Conservation (phyloP, 1,140 invertebrate genomes). For the Calosoma granatense region DNA sequence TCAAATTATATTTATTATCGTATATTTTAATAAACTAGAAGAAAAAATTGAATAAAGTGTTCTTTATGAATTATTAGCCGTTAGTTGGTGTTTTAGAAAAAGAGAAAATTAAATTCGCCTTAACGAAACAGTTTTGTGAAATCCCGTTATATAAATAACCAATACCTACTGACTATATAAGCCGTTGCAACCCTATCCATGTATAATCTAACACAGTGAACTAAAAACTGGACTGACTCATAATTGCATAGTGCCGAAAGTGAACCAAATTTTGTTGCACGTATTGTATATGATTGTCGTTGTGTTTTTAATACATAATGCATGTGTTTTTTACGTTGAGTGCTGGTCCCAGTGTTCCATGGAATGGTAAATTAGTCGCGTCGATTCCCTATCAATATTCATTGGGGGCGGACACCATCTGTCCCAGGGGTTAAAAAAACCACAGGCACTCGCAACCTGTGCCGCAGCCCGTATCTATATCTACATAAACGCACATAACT, state of each 20-base stretch:
- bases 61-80: too few relatives aligned
- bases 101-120: too few relatives aligned
- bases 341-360: slow-evolving; percentile 8
- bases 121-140: too few relatives aligned
- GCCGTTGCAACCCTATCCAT: too few relatives aligned
- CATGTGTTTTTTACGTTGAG: slow-evolving; percentile 20
- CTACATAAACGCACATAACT: not conserved
- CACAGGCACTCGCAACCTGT: not conserved
- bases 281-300: not conserved
- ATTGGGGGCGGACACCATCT: slow-evolving; percentile 27
- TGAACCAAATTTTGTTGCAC: not conserved
- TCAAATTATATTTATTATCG: too few relatives aligned
- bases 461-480: not conserved
- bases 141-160: too few relatives aligned
- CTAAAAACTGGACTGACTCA: too few relatives aligned
- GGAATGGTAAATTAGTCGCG: slow-evolving; percentile 20
- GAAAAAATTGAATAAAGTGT: too few relatives aligned
- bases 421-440: slow-evolving; percentile 15
- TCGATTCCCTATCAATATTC: slow-evolving; percentile 29
- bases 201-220: too few relatives aligned
- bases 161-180: too few relatives aligned
- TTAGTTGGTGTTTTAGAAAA: too few relatives aligned
- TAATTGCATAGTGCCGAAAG: not conserved
- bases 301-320: slow-evolving; percentile 18
- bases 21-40: too few relatives aligned